A percentile compares a stretch with the other conserved stretches of the same genome.
These are phyloP conservation scores for Actinemys pallida DNA, from an alignment of 2,113 vertebrate species.

Conservation along the genomic window DNA sequence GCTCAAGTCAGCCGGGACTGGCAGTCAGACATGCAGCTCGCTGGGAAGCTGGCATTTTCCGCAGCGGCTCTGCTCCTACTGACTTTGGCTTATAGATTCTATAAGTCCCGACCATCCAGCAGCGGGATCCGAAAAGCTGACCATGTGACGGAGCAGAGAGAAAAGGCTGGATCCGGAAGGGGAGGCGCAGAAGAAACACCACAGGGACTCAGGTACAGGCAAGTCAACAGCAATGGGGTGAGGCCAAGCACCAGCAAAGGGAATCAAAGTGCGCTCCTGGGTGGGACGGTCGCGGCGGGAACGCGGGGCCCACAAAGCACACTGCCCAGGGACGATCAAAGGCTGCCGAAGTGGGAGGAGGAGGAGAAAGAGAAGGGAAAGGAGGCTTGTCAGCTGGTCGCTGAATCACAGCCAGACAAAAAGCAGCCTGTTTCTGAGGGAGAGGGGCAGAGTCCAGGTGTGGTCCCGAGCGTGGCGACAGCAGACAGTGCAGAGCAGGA, in stretches of 20 bases:
- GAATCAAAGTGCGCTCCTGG: not conserved
- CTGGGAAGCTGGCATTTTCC: conserved; percentile 86
- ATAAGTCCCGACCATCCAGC: conserved; percentile 76
- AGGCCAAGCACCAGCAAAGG: not conserved
- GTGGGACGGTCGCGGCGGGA: not conserved
- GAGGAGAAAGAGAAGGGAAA: not conserved
- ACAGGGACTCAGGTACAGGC: not conserved
- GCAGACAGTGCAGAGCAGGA: not conserved
- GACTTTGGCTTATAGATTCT: conserved; percentile 85
- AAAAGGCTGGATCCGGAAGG: not conserved
- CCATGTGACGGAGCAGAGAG: not conserved
- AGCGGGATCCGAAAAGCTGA: rapidly evolving
- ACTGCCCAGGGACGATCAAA: rapidly evolving
- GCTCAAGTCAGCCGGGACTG: conserved; percentile 70
- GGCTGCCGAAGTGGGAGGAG: not conserved
- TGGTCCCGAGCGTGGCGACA: rapidly evolving
- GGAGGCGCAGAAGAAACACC: not conserved
- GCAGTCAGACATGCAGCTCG: conserved; percentile 88
- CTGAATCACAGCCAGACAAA: rapidly evolving
- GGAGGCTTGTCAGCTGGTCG: not conserved
- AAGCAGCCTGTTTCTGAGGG: rapidly evolving
- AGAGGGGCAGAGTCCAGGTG: not conserved
- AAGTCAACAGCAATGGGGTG: not conserved
- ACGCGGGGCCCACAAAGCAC: rapidly evolving
- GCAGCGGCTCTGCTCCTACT: conserved; percentile 84